Evolutionary conservation across 2,888 invertebrate genomes (phyloP).

Genomic region (Lycocerus yunnanus): DNA sequence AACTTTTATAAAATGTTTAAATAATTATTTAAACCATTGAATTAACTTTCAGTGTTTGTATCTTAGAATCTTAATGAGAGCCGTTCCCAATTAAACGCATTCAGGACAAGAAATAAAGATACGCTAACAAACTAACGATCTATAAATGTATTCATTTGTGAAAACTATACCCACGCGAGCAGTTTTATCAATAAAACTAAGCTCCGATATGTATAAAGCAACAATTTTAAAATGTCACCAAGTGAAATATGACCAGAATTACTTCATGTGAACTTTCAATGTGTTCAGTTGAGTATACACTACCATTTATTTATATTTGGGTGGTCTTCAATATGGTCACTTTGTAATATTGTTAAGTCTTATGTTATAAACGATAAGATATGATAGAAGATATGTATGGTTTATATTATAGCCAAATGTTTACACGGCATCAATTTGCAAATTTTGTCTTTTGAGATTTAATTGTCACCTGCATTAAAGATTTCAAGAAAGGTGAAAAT

Average conservation of each 20-base stretch:
- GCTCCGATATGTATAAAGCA: slow-evolving; percentile 24
- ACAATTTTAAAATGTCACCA: slow-evolving; percentile 31
- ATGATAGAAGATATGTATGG: background rate
- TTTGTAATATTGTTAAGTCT: background rate
- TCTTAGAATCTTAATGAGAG: slow-evolving; percentile 31
- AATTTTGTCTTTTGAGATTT: background rate
- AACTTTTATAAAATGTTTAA: background rate
- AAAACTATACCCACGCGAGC: slow-evolving; percentile 29
- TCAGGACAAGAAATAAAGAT: slow-evolving; percentile 32
- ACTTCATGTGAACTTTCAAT: slow-evolving; percentile 19
- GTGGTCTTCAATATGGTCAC: slow-evolving; percentile 26
- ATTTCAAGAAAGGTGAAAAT: no score
- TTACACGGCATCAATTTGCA: background rate
- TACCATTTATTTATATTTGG: slow-evolving; percentile 23
- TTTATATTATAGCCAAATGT: background rate
- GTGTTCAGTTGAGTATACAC: slow-evolving; percentile 12
- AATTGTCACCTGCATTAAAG: no score
- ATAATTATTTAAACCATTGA: background rate
- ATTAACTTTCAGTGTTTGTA: slow-evolving; percentile 12
- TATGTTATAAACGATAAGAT: background rate
- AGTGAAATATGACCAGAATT: slow-evolving; percentile 20
- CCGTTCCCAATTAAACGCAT: slow-evolving; percentile 32
- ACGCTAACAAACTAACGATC: slow-evolving; percentile 32
- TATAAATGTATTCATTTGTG: slow-evolving; percentile 33
- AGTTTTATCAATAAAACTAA: slow-evolving; percentile 31